Conservation (phyloP, 2,888 invertebrate species). For the Dynastes hyllus region DNA sequence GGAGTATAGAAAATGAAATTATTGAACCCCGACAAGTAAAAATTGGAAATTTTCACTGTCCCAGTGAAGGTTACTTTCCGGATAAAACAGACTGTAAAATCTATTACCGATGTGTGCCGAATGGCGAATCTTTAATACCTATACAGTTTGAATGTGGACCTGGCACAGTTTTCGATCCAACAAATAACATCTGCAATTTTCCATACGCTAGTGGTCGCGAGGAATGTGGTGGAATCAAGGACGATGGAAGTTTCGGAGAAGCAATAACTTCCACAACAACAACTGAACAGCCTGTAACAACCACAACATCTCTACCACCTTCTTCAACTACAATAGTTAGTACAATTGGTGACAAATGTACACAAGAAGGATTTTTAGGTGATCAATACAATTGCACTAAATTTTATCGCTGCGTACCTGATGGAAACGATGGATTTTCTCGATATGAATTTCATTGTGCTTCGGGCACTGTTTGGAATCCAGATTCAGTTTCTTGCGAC, state of each 20-base stretch:
- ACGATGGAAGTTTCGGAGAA: slow-evolving; percentile 62
- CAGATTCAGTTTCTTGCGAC: slow-evolving; percentile 80
- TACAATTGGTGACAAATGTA: slow-evolving; percentile 68
- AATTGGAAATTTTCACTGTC: slow-evolving; percentile 73
- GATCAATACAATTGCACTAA: slow-evolving; percentile 81
- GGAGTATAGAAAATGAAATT: slow-evolving; percentile 33
- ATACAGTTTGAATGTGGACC: slow-evolving; percentile 83
- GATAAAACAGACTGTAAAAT: slow-evolving; percentile 82
- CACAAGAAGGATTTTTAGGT: slow-evolving; percentile 81
- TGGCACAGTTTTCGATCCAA: slow-evolving; percentile 84
- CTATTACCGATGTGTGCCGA: slow-evolving; percentile 84
- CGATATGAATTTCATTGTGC: slow-evolving; percentile 84
- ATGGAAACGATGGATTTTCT: slow-evolving; percentile 75
- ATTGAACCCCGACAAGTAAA: slow-evolving; percentile 50
- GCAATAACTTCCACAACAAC: slow-evolving; percentile 59
- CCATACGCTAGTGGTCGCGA: slow-evolving; percentile 79
- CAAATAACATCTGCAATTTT: slow-evolving; percentile 80
- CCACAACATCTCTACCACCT: slow-evolving; percentile 52
- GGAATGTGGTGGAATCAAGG: slow-evolving; percentile 78
- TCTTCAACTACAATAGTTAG: slow-evolving; percentile 47
- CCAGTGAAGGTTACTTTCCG: slow-evolving; percentile 80
- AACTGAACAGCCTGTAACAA: slow-evolving; percentile 57
- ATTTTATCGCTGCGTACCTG: slow-evolving; percentile 84
- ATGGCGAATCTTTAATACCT: slow-evolving; percentile 74
- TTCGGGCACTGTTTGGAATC: slow-evolving; percentile 86